phyloP scores from a whole-genome alignment of 2,797 vertebrate genomes.

The Pseudomugil gertrudae region DNA sequence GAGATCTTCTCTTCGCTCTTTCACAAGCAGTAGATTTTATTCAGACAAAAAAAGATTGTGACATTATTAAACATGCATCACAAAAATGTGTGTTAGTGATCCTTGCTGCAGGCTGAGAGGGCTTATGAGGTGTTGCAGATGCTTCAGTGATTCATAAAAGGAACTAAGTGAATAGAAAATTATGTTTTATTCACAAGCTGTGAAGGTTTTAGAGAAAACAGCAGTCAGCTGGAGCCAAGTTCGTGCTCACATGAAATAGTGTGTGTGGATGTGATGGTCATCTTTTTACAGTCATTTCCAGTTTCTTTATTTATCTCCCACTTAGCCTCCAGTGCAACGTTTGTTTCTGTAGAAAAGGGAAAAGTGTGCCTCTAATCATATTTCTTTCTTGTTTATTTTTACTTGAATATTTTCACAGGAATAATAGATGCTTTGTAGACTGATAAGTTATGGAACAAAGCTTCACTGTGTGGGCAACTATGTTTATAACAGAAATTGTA shows the following conservation, averaged over 20 bases:
- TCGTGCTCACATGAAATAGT: slow-evolving; percentile 38
- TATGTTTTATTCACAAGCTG: slow-evolving; percentile 1
- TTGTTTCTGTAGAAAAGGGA: slow-evolving; percentile 14
- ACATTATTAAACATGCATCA: neutral
- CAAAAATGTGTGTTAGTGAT: slow-evolving; percentile 7
- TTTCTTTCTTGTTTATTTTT: slow-evolving; percentile 12
- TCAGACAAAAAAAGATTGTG: slow-evolving; percentile 19
- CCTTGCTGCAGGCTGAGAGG: slow-evolving; percentile 4
- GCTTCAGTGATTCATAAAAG: slow-evolving; percentile 28
- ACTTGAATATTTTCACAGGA: neutral
- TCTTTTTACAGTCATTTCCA: slow-evolving; percentile 47
- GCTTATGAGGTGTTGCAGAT: slow-evolving; percentile 19
- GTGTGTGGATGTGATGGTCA: slow-evolving; percentile 24
- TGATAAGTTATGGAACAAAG: neutral
- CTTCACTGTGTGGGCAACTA: neutral
- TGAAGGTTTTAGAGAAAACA: slow-evolving; percentile 5
- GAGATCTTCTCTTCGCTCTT: neutral
- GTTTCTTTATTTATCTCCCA: slow-evolving; percentile 5
- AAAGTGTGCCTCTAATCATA: slow-evolving; percentile 13
- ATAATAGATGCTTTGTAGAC: neutral
- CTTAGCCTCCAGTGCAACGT: neutral
- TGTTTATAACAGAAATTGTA: neutral
- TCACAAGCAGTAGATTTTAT: no score
- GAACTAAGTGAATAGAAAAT: neutral
- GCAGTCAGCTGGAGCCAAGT: slow-evolving; percentile 3